Base-by-base conservation (phyloP, 2,888 invertebrate species). In the Bursaphelenchus okinawaensis region DNA sequence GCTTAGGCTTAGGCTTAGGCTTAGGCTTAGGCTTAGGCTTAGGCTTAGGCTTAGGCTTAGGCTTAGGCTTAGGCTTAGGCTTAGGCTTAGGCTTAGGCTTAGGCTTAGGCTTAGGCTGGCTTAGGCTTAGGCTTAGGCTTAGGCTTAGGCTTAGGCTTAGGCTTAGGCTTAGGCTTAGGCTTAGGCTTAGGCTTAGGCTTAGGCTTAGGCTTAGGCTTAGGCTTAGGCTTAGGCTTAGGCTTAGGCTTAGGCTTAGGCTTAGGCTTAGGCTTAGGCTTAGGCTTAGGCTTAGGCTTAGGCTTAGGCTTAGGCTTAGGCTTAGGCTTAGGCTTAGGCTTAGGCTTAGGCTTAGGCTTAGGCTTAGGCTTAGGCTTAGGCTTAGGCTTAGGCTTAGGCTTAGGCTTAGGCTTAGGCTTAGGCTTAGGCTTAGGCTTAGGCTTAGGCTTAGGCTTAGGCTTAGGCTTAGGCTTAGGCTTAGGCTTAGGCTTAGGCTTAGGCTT, bases 21-120 rank as follows among this genome's bases (percentile, higher is more conserved):
- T 69, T 70, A 70, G 65, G 68, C 68, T 68, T 66, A 66, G 67
- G 66, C 67, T 66, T 68, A 68, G 64, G 68, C 67, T 68, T 66
- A 66, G 67, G 66, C 66, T 68, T 68, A 62, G 62, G 56, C 62
- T 68, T 62, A 62, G 67, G 51, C 68, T 63, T 59, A 66, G 62
- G 24, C 54, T 52, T 52, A 52, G 54, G 54, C 54, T 29, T 29
- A 29, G 29, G 29, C 29, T 29, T 29, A 29, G 29, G 29, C 29
- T 29, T 29, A 29, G 29, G 29, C 29, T 29, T 29, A 29, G 29
- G 29, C 29, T 29, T 29, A 29, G 29, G 29, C 29, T 29, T 29
- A 29, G 29, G 29, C 29, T 29, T 29, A 29, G 29, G 29, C 29
- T 29, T 29, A 29, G 29, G 29, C 29, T 29, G 29, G 29, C 58